Percentiles rank a stretch among this genome's conserved stretches.
Evolutionary conservation across 2,888 invertebrate species (phyloP).

Genomic region (Drosophila formosana): DNA sequence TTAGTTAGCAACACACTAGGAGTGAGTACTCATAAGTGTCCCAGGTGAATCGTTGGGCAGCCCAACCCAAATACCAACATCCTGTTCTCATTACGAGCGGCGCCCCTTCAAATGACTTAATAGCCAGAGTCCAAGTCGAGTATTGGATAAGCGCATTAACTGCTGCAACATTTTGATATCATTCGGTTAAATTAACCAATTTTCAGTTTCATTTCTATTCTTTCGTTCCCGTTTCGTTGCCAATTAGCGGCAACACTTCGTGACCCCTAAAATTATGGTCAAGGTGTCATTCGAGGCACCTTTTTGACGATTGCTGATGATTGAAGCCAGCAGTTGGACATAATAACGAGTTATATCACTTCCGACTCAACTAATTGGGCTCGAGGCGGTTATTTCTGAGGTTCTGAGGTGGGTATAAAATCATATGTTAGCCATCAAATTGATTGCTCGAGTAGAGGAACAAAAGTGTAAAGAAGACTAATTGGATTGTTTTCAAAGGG

Average conservation of each 20-base stretch:
- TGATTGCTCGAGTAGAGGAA: background rate
- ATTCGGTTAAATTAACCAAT: slow-evolving; percentile 74
- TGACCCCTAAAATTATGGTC: slow-evolving; percentile 18
- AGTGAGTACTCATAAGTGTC: background rate
- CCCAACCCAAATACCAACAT: slow-evolving; percentile 41
- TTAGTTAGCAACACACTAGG: slow-evolving; percentile 47
- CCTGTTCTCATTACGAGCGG: slow-evolving; percentile 63
- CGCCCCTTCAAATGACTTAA: slow-evolving; percentile 62
- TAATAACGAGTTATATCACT: slow-evolving; percentile 24
- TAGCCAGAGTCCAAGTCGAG: slow-evolving; percentile 41
- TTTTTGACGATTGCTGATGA: slow-evolving; percentile 72
- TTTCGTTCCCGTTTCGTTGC: slow-evolving; percentile 26
- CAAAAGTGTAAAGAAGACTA: background rate
- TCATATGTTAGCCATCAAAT: background rate
- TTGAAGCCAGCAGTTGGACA: slow-evolving; percentile 35
- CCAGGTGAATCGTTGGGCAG: slow-evolving; percentile 15
- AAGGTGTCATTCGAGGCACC: slow-evolving; percentile 75
- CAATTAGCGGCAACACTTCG: slow-evolving; percentile 62
- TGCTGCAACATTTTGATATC: slow-evolving; percentile 44
- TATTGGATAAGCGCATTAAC: background rate
- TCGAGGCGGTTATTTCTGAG: background rate
- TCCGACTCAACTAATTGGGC: slow-evolving; percentile 15
- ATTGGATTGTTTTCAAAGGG: background rate
- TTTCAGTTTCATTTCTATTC: slow-evolving; percentile 41
- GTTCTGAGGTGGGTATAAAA: background rate